Evolutionary conservation across 2,113 vertebrate genomes (phyloP).

Genomic region (Seriola rivoliana): DNA sequence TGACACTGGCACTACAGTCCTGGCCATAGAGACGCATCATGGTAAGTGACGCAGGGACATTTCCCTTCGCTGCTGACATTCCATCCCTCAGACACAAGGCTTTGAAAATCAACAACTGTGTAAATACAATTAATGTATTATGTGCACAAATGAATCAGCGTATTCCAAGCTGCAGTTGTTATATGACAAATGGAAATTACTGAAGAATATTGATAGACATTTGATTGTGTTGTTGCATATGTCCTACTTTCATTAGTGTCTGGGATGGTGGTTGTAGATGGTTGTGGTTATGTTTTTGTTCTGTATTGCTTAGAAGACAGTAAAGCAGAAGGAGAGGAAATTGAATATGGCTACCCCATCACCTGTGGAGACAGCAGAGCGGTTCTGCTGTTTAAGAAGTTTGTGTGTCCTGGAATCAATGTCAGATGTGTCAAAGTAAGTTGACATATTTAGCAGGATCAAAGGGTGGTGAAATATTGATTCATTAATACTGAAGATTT

Average conservation of each 20-base stretch:
- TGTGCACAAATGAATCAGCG: accelerated
- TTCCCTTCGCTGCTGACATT: neutral
- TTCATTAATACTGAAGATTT: neutral
- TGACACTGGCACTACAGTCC: constrained; percentile 86
- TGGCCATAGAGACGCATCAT: constrained; percentile 90
- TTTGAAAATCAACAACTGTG: neutral
- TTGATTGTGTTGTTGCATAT: neutral
- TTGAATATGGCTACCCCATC: constrained; percentile 94
- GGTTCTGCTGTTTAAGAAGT: constrained; percentile 95
- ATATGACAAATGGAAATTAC: neutral
- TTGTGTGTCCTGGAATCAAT: constrained; percentile 96
- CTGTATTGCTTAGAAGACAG: constrained; percentile 82
- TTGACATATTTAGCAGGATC: neutral
- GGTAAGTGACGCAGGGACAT: constrained; percentile 51
- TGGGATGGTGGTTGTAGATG: neutral
- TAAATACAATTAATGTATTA: neutral
- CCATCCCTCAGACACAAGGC: neutral
- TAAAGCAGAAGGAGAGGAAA: constrained; percentile 87
- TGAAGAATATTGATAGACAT: neutral
- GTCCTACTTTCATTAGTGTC: neutral
- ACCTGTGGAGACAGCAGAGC: constrained; percentile 95
- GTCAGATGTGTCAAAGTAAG: constrained; percentile 94
- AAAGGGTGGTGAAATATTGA: neutral
- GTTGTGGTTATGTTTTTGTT: neutral
- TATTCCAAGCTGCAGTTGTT: neutral